Base-by-base conservation (phyloP, 2,888 invertebrate genomes). In the Rhaphigaster nebulosa region DNA sequence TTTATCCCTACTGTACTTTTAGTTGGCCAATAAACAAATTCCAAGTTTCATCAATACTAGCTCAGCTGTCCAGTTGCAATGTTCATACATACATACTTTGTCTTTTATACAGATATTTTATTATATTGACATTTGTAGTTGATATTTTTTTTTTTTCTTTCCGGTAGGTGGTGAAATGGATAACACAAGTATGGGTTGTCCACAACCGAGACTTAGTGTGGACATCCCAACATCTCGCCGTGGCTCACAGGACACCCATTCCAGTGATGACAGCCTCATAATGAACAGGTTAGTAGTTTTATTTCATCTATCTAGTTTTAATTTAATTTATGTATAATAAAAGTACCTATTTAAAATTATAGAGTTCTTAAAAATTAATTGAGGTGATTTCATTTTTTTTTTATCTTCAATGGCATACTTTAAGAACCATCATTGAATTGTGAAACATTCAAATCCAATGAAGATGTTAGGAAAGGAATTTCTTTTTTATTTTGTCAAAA, bases 141-240 rank as follows among this genome's bases (percentile, higher is more conserved):
- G 18, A 18, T 2, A 65, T 15, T 18, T 15, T 10, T 52, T n/a
- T 65, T 34, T 6, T 76, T 76, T 76, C 70, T 38, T 38, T 76
- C 34, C 38, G 38, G 23, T 8, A 76, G 84, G 80, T 41, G 41
- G 84, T 41, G 84, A 84, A 50, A 84, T 84, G 84, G 84, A 84
- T 15, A 76, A 38, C 70, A 76, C 70, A 38, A 76, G 65, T 65
- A 8, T 60, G 26, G 91, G 91, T 38, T 91, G 91, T 38, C 84
- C 84, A 41, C 84, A 84, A 50, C 84, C 41, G n/a, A 76, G 92
- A 84, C 88, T 91, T 92, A 96, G 95, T 93, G 96, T 96, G 93
- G 96, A 96, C 93, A 96, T 96, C 93, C 94, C 96, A 92, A 95
- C 95, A 92, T 96, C 96, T 84, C 88, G 92, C n/a, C 96, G 95